These are phyloP conservation scores for Teleogryllus oceanicus DNA, from an alignment of 2,888 invertebrate genomes.

Conservation along the genomic window DNA sequence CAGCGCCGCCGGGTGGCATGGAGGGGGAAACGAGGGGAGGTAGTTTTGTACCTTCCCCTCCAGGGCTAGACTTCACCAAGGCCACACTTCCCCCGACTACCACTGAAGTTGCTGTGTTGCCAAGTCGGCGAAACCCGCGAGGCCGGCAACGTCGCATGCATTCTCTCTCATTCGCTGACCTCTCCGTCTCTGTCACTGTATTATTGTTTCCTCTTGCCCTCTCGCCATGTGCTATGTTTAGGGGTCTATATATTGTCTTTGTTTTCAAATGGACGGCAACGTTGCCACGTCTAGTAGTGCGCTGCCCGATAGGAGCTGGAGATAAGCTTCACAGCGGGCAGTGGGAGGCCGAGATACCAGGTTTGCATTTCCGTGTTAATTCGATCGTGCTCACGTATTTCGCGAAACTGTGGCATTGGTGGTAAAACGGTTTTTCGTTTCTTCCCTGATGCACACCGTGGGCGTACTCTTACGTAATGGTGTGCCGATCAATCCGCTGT, in stretches of 20 bases:
- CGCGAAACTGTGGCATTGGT: neutral
- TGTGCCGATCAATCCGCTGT: too few species aligned
- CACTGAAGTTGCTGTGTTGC: neutral
- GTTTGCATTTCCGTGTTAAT: neutral
- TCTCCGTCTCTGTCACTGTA: neutral
- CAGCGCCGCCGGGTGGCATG: neutral
- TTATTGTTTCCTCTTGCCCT: constrained; percentile 9
- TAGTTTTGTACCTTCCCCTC: neutral
- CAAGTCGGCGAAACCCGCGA: neutral
- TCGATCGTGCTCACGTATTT: neutral
- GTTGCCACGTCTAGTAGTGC: neutral
- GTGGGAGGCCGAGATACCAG: neutral
- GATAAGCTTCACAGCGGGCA: neutral
- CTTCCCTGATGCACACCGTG: too few species aligned
- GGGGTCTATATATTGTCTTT: constrained; percentile 18
- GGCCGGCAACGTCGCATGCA: neutral
- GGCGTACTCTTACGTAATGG: too few species aligned
- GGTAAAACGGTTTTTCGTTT: neutral
- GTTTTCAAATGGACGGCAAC: neutral
- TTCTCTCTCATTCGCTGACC: neutral
- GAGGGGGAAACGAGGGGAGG: neutral
- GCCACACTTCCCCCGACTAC: neutral
- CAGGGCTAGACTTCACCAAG: neutral
- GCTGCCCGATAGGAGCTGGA: neutral
- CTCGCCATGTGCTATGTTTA: neutral